Conservation (phyloP, 2,113 vertebrate genomes). For the Chaetops frenatus region DNA sequence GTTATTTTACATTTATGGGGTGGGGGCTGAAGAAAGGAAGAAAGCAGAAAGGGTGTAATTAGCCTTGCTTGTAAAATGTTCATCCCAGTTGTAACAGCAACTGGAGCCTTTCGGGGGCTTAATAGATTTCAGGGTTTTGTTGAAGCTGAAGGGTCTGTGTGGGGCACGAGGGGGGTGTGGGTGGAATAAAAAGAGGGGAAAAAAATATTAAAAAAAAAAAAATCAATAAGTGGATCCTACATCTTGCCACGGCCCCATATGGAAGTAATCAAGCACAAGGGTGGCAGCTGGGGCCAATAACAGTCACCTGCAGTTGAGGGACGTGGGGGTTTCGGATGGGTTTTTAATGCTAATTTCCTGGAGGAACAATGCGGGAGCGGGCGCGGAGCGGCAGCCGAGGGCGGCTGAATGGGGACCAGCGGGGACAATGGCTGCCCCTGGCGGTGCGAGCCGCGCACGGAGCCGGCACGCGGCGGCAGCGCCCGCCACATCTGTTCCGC, state of each 20-base stretch:
- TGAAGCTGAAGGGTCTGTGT: constrained; percentile 21
- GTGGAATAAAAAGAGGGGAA: not conserved
- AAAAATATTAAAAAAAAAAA: not conserved
- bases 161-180: not conserved
- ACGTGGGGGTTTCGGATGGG: constrained; percentile 72
- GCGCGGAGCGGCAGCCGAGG: constrained; percentile 72
- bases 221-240: constrained; percentile 73
- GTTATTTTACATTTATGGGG: constrained; percentile 60
- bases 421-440: constrained; percentile 95
- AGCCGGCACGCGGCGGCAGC: constrained; percentile 78
- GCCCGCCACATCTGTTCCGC: constrained; percentile 85
- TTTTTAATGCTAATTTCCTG: constrained; percentile 81
- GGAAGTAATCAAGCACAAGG: constrained; percentile 94
- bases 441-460: constrained; percentile 77
- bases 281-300: constrained; percentile 95
- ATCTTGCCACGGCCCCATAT: constrained; percentile 84
- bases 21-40: constrained; percentile 43
- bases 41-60: constrained; percentile 57
- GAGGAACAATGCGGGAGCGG: constrained; percentile 74
- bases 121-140: constrained; percentile 72
- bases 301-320: constrained; percentile 92
- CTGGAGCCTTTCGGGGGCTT: constrained; percentile 52
- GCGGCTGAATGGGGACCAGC: constrained; percentile 76
- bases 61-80: constrained; percentile 72
- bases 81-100: constrained; percentile 64